Evolutionary conservation across 2,888 invertebrate genomes (phyloP).

Genomic region (Cerastis leucographa): DNA sequence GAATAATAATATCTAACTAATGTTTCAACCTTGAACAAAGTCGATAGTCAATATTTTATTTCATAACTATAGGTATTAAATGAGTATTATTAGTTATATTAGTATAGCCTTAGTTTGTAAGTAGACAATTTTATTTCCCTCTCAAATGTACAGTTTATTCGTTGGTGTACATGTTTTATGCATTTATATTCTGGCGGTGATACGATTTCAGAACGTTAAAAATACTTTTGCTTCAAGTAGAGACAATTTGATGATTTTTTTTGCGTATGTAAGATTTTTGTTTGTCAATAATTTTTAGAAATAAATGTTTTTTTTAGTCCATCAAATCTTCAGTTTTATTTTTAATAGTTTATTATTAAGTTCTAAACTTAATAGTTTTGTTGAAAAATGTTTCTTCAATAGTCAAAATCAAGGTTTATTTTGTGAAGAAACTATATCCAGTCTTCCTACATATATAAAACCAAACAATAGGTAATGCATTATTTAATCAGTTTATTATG

Average conservation of each 20-base stretch:
- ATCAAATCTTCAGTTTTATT: constrained; percentile 34
- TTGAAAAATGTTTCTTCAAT: background rate
- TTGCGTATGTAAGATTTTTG: constrained; percentile 25
- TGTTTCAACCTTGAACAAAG: constrained; percentile 60
- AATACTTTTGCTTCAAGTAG: constrained; percentile 42
- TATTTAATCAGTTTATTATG: constrained; percentile 30
- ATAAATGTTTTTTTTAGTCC: constrained; percentile 12
- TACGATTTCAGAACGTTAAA: constrained; percentile 72
- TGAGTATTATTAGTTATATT: constrained; percentile 84
- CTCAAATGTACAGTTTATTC: constrained; percentile 45
- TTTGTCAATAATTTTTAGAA: constrained; percentile 29
- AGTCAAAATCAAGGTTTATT: background rate
- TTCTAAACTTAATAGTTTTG: background rate
- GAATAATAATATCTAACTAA: constrained; percentile 17
- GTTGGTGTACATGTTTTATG: constrained; percentile 68
- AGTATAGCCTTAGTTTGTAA: constrained; percentile 80
- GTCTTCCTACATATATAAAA: background rate
- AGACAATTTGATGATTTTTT: constrained; percentile 37
- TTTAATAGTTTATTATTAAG: constrained; percentile 21
- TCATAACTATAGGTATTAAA: constrained; percentile 76
- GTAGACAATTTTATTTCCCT: constrained; percentile 79
- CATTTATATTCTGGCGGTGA: constrained; percentile 75
- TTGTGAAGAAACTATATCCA: constrained; percentile 6
- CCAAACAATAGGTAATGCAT: constrained; percentile 23
- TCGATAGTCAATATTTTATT: constrained; percentile 68